Conservation (phyloP, 2,888 invertebrate genomes). For the Pemphredon lugubris region DNA sequence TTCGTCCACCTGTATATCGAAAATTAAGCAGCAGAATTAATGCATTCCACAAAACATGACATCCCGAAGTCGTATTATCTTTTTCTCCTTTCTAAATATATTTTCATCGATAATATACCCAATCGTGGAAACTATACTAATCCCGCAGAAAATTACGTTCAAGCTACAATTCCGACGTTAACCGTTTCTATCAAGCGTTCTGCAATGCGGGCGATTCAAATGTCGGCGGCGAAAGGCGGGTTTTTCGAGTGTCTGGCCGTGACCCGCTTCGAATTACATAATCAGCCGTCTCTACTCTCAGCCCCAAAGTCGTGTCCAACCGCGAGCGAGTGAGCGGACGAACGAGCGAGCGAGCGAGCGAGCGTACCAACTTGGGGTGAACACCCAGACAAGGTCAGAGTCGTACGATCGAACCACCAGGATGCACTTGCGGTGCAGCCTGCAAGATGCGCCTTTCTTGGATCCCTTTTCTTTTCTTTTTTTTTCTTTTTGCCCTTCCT, state of each 20-base stretch:
- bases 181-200: conserved; percentile 33
- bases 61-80: neutral
- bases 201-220: conserved; percentile 57
- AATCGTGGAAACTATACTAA: too few species aligned
- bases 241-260: conserved; percentile 74
- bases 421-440: conserved; percentile 60
- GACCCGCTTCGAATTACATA: conserved; percentile 74
- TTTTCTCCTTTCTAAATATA: neutral
- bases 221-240: conserved; percentile 68
- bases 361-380: conserved; percentile 62
- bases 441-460: conserved; percentile 26
- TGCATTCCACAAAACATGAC: neutral
- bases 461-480: too few species aligned
- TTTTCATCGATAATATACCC: neutral
- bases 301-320: conserved; percentile 49
- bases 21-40: neutral
- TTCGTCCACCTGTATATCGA: too few species aligned
- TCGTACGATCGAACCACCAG: conserved; percentile 52
- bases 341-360: conserved; percentile 28
- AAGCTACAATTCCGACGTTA: too few species aligned
- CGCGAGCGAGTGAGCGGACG: conserved; percentile 18
- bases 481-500: too few species aligned
- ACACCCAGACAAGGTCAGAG: conserved; percentile 75
- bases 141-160: too few species aligned
- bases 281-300: conserved; percentile 49